phyloP scores from a whole-genome alignment of 2,888 invertebrate genomes.

The Thumatha senex region DNA sequence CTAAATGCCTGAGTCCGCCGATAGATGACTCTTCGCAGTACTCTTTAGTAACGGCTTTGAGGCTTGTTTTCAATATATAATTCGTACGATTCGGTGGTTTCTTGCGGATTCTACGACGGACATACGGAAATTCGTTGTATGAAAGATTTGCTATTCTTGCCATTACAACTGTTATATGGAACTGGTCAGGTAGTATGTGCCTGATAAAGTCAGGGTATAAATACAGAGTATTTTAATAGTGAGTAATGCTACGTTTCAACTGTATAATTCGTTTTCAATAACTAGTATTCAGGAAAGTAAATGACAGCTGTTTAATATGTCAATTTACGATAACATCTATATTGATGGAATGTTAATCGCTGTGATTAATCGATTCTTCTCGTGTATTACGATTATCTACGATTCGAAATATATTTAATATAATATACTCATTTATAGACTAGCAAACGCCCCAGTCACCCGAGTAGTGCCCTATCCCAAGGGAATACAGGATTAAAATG shows the following conservation, averaged over 20 bases:
- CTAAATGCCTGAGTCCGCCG: constrained; percentile 73
- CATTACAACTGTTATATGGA: not conserved
- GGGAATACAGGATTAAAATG: no score
- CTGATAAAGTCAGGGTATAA: no score
- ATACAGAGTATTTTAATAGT: not conserved
- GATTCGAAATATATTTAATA: constrained; percentile 27
- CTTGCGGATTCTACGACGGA: constrained; percentile 24
- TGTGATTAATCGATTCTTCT: constrained; percentile 70
- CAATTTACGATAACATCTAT: constrained; percentile 68
- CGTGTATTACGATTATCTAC: constrained; percentile 36
- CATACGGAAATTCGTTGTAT: constrained; percentile 20
- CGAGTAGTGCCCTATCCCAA: no score
- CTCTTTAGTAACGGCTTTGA: constrained; percentile 62
- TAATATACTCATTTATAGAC: no score
- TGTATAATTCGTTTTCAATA: not conserved
- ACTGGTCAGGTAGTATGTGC: not conserved
- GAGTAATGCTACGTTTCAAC: not conserved
- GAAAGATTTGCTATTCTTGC: constrained; percentile 10
- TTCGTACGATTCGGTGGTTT: constrained; percentile 37
- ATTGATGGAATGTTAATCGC: constrained; percentile 61
- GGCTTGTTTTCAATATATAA: constrained; percentile 54
- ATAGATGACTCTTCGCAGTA: constrained; percentile 77
- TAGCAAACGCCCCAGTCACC: no score
- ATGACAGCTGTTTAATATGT: constrained; percentile 67
- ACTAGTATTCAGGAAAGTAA: constrained; percentile 24